These are phyloP conservation scores for Irena cyanogastra DNA, from an alignment of 2,113 vertebrate genomes.

Conservation along the genomic window DNA sequence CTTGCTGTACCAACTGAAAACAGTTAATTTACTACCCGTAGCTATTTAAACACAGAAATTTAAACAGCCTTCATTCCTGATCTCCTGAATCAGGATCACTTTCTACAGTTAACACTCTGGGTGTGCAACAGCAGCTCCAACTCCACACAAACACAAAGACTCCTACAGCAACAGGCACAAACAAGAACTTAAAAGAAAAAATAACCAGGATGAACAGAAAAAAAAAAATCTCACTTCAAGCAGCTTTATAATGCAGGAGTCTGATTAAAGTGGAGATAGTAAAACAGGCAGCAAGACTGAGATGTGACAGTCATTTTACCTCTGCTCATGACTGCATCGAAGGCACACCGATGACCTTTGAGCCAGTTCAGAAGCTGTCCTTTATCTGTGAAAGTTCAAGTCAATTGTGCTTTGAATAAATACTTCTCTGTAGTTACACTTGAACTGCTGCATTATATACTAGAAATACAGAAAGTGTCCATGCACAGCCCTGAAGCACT, in stretches of 20 bases:
- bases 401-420: slow-evolving; percentile 59
- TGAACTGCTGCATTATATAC: slow-evolving; percentile 24
- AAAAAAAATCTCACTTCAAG: neutral
- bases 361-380: slow-evolving; percentile 48
- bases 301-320: slow-evolving; percentile 47
- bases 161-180: slow-evolving; percentile 43
- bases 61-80: neutral
- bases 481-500: slow-evolving; percentile 56
- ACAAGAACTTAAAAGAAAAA: neutral
- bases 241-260: slow-evolving; percentile 51
- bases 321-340: slow-evolving; percentile 39
- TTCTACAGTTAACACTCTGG: neutral
- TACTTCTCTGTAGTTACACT: slow-evolving; percentile 11
- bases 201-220: neutral
- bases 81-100: neutral
- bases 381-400: slow-evolving; percentile 52
- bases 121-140: slow-evolving; percentile 4
- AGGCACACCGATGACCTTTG: slow-evolving; percentile 34
- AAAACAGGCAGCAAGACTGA: slow-evolving; percentile 47
- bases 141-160: neutral
- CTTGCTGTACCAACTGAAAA: neutral
- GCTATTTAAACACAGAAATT: neutral
- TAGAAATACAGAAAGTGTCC: slow-evolving; percentile 27
- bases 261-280: slow-evolving; percentile 27
- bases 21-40: neutral